Base-by-base conservation (phyloP, 2,797 vertebrate species). In the Distichodus sexfasciatus region DNA sequence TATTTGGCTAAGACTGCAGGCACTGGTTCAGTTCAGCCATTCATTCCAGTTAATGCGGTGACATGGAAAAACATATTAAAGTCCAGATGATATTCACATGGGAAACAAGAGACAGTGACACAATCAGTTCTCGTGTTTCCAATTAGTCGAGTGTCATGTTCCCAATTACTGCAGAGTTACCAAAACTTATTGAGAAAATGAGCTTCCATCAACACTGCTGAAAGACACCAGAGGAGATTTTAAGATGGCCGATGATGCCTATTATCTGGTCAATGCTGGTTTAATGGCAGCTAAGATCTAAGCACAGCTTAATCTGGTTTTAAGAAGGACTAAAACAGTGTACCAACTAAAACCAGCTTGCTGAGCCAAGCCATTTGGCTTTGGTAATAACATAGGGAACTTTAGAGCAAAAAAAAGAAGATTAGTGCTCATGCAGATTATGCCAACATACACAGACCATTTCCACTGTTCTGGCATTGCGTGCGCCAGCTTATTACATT, bases 61-160 rank as follows among this genome's bases (percentile, higher is more conserved):
- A 38, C n/a, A 58, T 24, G 12, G 54, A 35, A 15, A 40, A 40
- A 11, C 12, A n/a, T 12, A 40, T 53, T 31, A 53, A 31, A 19
- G 53, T 55, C 31, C 36, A 3, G 35, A 11, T 17, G 19, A 10
- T 33, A 19, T 55, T 21, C 26, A 4, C 14, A 15, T 36, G 46
- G 31, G 53, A 55, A 55, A n/a, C n/a, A n/a, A 24, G 10, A 57
- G 54, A 38, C 10, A 12, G 40, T 57, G 54, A 33, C 54, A 57
- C 35, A 24, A 24, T n/a, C 17, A 23, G 14, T 36, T 10, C 47
- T 54, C 33, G 4, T 69, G 53, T 50, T 23, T 59, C 36, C 33
- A 59, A 33, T 50, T 58, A 31, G 12, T 3, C n/a, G 23, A 21
- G n/a, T 55, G 46, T 31, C 33, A 41, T 46, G 36, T 55, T 58